phyloP scores from a whole-genome alignment of 2,113 vertebrate genomes.

The Malaclemys terrapin region DNA sequence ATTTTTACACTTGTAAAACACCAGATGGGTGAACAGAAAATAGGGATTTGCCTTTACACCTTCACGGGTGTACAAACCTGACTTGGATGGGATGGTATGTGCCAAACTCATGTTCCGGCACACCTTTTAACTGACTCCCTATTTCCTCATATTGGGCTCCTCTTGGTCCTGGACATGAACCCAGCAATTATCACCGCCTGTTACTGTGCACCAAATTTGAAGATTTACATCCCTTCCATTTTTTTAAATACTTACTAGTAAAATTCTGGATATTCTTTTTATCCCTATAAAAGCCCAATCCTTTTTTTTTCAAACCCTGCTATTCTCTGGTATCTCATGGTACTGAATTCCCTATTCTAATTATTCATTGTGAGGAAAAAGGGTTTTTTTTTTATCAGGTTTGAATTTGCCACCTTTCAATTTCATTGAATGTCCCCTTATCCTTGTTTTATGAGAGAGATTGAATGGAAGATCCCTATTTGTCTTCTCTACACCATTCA shows the following conservation, averaged over 20 bases:
- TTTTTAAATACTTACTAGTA: neutral
- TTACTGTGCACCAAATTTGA: neutral
- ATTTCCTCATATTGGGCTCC: neutral
- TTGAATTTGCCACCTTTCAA: neutral
- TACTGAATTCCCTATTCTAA: neutral
- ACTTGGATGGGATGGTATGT: neutral
- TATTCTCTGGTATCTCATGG: neutral
- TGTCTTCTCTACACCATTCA: neutral
- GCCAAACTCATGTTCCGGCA: neutral
- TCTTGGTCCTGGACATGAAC: neutral
- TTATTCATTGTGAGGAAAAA: neutral
- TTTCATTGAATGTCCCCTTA: neutral
- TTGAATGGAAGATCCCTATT: neutral
- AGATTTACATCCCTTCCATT: neutral
- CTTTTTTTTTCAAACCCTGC: neutral
- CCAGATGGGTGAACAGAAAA: neutral
- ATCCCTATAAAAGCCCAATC: neutral
- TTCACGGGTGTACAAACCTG: neutral
- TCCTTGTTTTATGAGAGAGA: neutral
- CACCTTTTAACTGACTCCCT: neutral
- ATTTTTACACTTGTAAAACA: neutral
- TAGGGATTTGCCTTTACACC: neutral
- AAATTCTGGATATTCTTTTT: neutral
- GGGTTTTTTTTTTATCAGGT: neutral
- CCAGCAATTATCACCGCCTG: neutral